Conservation (phyloP, 1,140 invertebrate genomes). For the Philotrypesis tridentata region DNA sequence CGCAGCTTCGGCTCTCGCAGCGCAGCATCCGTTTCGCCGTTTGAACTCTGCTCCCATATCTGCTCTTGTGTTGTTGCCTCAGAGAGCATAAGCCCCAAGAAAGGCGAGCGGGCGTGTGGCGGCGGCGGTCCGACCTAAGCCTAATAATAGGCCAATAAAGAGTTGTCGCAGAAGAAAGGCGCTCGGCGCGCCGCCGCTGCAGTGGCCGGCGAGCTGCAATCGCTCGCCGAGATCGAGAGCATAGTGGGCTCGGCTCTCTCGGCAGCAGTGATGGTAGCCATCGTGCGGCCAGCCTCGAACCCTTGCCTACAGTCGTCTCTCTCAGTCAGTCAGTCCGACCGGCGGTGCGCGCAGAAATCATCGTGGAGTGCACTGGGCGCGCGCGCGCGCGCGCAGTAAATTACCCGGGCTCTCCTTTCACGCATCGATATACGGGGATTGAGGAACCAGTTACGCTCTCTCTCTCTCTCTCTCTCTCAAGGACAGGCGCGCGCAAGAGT, state of each 20-base stretch:
- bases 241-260: not conserved
- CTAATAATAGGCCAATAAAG: slow-evolving; percentile 56
- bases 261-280: slow-evolving; percentile 5
- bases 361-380: not conserved
- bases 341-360: slow-evolving; percentile 5
- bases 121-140: not conserved
- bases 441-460: slow-evolving; percentile 23
- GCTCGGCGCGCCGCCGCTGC: no score
- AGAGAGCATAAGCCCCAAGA: no score
- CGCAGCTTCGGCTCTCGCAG: no score
- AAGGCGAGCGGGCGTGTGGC: not conserved
- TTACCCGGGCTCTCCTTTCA: not conserved
- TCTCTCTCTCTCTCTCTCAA: slow-evolving; percentile 12
- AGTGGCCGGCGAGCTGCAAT: not conserved
- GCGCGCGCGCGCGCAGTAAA: slow-evolving; percentile 4
- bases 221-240: not conserved
- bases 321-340: no score
- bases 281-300: slow-evolving; percentile 13
- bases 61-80: no score
- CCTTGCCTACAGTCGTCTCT: no score
- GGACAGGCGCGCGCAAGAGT: not conserved
- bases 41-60: no score
- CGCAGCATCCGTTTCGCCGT: no score
- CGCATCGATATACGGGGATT: not conserved
- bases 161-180: slow-evolving; percentile 43